Conservation (phyloP, 2,888 invertebrate species). For the Drosophila mulleri region DNA sequence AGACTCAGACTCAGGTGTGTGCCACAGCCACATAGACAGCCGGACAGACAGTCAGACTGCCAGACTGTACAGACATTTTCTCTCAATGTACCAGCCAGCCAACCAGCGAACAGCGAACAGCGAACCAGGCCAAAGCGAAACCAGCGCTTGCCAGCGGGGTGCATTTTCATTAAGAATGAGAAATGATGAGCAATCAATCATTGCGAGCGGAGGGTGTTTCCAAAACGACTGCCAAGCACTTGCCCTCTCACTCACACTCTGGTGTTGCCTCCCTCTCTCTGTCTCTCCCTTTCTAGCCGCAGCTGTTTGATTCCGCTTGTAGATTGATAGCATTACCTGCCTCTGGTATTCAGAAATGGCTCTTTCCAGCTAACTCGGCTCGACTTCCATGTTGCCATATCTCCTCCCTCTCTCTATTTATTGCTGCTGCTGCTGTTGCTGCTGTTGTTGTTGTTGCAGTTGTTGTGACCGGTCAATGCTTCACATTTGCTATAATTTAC, state of each 20-base stretch:
- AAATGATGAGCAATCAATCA: conserved; percentile 86
- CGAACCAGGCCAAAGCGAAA: conserved; percentile 55
- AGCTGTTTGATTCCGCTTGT: conserved; percentile 69
- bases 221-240: conserved; percentile 44
- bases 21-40: conserved; percentile 42
- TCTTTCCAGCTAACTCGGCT: conserved; percentile 34
- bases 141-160: conserved; percentile 84
- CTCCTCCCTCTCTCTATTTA: conserved; percentile 15
- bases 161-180: conserved; percentile 86
- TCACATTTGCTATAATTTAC: conserved; percentile 78
- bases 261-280: conserved; percentile 11
- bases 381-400: conserved; percentile 41
- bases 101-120: conserved; percentile 41
- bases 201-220: conserved; percentile 84
- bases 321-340: conserved; percentile 83
- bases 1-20: conserved; percentile 49
- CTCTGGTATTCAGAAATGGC: conserved; percentile 74
- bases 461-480: conserved; percentile 67
- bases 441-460: conserved; percentile 19
- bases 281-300: conserved; percentile 16
- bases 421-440: conserved; percentile 4
- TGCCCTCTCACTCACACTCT: conserved; percentile 13
- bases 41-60: conserved; percentile 19
- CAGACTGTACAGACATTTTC: conserved; percentile 33
- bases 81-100: conserved; percentile 45